Conservation (phyloP, 2,113 vertebrate species). For the Chaetops frenatus region DNA sequence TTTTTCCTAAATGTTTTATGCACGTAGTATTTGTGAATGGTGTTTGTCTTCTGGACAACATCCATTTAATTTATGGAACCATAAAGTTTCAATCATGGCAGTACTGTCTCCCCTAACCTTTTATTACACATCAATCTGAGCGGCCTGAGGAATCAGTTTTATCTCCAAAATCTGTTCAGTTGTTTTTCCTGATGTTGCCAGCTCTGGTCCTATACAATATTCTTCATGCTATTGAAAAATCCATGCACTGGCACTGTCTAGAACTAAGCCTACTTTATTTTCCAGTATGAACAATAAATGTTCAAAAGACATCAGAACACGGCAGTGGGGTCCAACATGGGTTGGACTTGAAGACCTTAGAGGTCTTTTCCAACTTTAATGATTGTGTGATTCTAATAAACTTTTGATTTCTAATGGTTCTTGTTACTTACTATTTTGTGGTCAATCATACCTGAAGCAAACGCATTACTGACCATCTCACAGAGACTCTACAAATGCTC, state of each 20-base stretch:
- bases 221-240: not conserved
- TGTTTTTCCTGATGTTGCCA: not conserved
- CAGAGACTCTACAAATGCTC: not conserved
- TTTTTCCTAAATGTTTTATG: not conserved
- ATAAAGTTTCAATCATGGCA: not conserved
- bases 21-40: not conserved
- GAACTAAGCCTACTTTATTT: not conserved
- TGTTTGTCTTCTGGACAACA: not conserved
- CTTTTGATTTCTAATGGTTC: not conserved
- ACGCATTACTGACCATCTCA: fast-evolving
- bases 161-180: not conserved
- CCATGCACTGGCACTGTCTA: not conserved
- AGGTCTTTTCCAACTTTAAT: not conserved
- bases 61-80: not conserved
- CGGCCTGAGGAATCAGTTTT: not conserved
- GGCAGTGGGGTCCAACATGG: too few relatives aligned
- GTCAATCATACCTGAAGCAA: not conserved
- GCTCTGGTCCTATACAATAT: not conserved
- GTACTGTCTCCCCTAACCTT: not conserved
- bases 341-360: not conserved
- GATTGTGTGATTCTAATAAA: not conserved
- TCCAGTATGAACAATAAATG: not conserved
- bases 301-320: not conserved
- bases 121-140: not conserved
- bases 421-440: not conserved